Evolutionary conservation across 64 coral and sea anemone species (phyloP).

Genomic region (Trachythela sp.): DNA sequence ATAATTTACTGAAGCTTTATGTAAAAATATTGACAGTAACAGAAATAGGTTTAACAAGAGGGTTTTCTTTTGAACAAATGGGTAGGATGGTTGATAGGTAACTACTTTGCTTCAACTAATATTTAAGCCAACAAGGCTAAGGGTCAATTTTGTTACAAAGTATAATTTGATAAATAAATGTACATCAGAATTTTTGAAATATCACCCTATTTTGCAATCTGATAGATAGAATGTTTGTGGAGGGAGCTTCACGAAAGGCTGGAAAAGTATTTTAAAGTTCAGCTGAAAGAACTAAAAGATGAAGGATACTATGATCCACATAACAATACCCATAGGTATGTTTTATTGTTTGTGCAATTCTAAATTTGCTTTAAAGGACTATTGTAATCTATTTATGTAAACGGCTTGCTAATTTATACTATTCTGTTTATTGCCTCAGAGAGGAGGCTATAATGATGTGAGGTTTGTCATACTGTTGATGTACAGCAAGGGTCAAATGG

Average conservation of each 20-base stretch:
- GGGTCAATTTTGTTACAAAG: too few species aligned
- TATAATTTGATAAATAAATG: too few species aligned
- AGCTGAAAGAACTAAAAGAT: neutral
- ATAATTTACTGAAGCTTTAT: neutral
- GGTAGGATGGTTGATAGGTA: neutral
- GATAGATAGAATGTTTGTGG: conserved; percentile 10
- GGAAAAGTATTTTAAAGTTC: neutral
- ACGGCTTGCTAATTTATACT: too few species aligned
- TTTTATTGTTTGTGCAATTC: neutral
- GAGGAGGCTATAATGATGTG: too few species aligned
- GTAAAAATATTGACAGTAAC: too few species aligned
- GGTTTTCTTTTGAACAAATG: neutral
- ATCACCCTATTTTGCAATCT: too few species aligned
- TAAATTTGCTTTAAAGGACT: neutral
- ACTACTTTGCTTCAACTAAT: neutral
- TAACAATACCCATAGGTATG: neutral
- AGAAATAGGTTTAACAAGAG: too few species aligned
- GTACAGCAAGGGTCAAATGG: too few species aligned
- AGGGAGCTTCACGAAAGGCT: neutral
- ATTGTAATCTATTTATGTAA: neutral
- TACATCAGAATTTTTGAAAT: too few species aligned
- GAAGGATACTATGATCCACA: neutral
- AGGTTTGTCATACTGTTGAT: too few species aligned
- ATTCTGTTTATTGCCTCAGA: too few species aligned
- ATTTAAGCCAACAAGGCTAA: too few species aligned